Evolutionary conservation across 2,888 invertebrate genomes (phyloP).

Genomic region (Stenichneumon culpator): DNA sequence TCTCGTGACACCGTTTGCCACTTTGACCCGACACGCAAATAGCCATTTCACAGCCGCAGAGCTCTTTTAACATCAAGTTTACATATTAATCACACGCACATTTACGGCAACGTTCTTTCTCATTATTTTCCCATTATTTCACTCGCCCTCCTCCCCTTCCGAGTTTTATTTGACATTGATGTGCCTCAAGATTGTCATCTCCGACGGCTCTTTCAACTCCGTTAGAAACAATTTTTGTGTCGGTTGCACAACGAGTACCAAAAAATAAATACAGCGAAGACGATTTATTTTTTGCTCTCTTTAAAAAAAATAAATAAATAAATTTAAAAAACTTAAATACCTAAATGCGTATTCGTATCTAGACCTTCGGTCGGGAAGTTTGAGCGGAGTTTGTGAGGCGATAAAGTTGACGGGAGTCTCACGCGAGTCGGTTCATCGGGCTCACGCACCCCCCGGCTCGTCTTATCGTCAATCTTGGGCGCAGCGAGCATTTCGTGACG

Average conservation of each 20-base stretch:
- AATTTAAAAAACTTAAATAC: conserved; percentile 18
- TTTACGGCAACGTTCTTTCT: background rate
- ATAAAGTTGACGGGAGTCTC: conserved; percentile 37
- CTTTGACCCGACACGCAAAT: conserved; percentile 63
- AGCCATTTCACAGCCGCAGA: conserved; percentile 62
- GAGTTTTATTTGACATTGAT: conserved; percentile 10
- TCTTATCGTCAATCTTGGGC: conserved; percentile 60
- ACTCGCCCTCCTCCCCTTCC: background rate
- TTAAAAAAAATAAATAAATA: too few relatives aligned
- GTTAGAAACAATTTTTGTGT: background rate
- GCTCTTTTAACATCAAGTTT: conserved; percentile 48
- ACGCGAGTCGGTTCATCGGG: conserved; percentile 54
- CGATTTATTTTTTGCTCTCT: conserved; percentile 22
- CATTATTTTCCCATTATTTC: conserved; percentile 10
- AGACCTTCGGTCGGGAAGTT: conserved; percentile 24
- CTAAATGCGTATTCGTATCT: conserved; percentile 41
- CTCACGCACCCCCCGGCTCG: conserved; percentile 54
- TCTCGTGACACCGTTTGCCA: conserved; percentile 67
- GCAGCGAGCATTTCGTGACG: conserved; percentile 1
- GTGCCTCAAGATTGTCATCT: conserved; percentile 5
- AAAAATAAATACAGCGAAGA: background rate
- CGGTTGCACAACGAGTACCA: background rate
- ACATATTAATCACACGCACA: conserved; percentile 55
- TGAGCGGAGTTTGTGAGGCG: conserved; percentile 25
- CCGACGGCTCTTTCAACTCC: background rate